Evolutionary conservation across 2,888 invertebrate genomes (phyloP), one percentile per base, ranked within the genome.

Genomic region (Aplocera efformata): DNA sequence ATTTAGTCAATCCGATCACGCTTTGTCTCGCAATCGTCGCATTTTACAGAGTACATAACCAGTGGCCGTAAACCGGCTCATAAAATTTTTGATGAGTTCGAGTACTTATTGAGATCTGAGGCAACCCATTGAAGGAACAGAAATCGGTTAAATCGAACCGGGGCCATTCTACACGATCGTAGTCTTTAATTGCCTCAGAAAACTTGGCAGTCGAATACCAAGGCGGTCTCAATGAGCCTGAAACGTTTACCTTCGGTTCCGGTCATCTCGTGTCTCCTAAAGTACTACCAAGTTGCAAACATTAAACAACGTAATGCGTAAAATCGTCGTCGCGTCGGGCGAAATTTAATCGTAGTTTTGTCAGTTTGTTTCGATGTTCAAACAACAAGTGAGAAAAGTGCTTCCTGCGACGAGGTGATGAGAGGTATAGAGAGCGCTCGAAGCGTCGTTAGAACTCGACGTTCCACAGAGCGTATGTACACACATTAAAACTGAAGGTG

Each of bases 1-100:
- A 80, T 82, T 78, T 81, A 81, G 77, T 75, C 73, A 82, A 84
- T 80, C 78, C 76, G 79, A 84, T 82, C 81, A 81, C 80, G 79
- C 75, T 77, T 79, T 78, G 78, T 77, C 78, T 78, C 67, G 72
- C 79, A 79, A 80, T 79, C 76, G 72, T 77, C 71, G 70, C 71
- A 71, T 75, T 79, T 81, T 77, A 76, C 74, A 70, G 72, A 71
- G 75, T 72, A 60, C 73, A 70, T 66, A 71, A 72, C 70, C 71
- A 60, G 60, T 56, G 62, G 65, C 74, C 63, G 65, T 79, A 78
- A 79, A 81, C 69, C 61, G 50, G 55, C 60, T 63, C 67, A 77
- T 79, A 79, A 78, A 75, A 63, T 72, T 71, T 70, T 55, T 56
- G 65, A 60, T 48, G 60, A 43, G 53, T 58, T 62, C 50, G 52